These are phyloP conservation scores for Hybos culiciformis DNA, from an alignment of 2,888 invertebrate genomes.

Conservation along the genomic window DNA sequence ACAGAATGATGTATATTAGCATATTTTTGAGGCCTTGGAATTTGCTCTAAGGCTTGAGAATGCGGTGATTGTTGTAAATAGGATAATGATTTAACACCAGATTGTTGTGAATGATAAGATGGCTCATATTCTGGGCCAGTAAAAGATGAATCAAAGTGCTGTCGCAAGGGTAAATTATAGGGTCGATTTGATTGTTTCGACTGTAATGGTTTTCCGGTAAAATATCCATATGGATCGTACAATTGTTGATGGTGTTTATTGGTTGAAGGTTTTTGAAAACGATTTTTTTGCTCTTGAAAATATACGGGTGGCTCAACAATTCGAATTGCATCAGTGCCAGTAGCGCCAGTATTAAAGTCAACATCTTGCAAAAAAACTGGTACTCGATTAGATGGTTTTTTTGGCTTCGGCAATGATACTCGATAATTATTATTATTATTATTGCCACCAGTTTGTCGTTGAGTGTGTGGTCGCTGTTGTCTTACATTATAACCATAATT, in stretches of 20 bases:
- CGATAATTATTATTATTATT: slow-evolving; percentile 17
- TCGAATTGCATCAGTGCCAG: slow-evolving; percentile 23
- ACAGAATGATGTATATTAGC: neutral
- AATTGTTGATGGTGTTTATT: neutral
- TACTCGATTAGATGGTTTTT: slow-evolving; percentile 18
- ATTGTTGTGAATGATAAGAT: too few species aligned
- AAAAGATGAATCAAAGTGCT: too few species aligned
- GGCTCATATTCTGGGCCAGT: too few species aligned
- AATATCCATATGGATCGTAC: too few species aligned
- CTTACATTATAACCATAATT: too few species aligned
- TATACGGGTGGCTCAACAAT: slow-evolving; percentile 29
- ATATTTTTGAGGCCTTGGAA: slow-evolving; percentile 7
- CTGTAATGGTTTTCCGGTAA: neutral
- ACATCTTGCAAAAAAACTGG: slow-evolving; percentile 23
- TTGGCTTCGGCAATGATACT: slow-evolving; percentile 19
- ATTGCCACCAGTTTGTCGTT: neutral
- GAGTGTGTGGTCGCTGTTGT: too few species aligned
- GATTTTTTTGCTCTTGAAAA: slow-evolving; percentile 22
- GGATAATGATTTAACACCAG: neutral
- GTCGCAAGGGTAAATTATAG: too few species aligned
- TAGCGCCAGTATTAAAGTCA: slow-evolving; percentile 9
- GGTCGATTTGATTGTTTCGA: neutral
- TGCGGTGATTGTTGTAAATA: neutral
- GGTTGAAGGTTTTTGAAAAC: neutral
- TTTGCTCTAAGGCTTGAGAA: neutral